phyloP scores from a whole-genome alignment of 2,113 vertebrate genomes.

The Malurus alboscapulatus region DNA sequence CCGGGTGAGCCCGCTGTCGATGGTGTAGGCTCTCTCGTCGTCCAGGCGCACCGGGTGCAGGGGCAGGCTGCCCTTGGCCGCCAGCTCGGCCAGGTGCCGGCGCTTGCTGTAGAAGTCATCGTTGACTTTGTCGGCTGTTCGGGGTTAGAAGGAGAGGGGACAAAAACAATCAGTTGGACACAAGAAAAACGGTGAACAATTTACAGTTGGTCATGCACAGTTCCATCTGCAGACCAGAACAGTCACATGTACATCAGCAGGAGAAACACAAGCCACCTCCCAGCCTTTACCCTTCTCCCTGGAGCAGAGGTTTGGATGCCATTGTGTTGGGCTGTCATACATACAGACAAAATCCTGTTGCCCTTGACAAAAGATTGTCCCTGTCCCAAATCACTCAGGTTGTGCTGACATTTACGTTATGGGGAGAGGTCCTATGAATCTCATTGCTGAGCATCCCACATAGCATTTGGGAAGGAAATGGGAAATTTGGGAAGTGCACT shows the following conservation, averaged over 20 bases:
- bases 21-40: conserved; percentile 86
- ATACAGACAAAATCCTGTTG: neutral
- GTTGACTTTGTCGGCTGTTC: conserved; percentile 89
- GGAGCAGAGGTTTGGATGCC: neutral
- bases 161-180: conserved; percentile 7
- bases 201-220: neutral
- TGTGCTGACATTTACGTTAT: neutral
- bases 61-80: conserved; percentile 88
- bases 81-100: conserved; percentile 89
- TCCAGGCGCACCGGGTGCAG: conserved; percentile 87
- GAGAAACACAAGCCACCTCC: neutral
- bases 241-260: neutral
- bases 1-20: conserved; percentile 82
- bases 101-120: conserved; percentile 93
- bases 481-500: neutral
- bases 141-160: neutral
- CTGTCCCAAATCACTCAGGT: neutral
- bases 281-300: neutral
- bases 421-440: neutral
- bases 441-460: neutral
- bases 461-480: neutral
- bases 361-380: neutral
- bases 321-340: neutral
- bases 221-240: neutral
- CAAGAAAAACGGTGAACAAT: neutral